Evolutionary conservation across 2,888 invertebrate species (phyloP).

Genomic region (Blera fallax): DNA sequence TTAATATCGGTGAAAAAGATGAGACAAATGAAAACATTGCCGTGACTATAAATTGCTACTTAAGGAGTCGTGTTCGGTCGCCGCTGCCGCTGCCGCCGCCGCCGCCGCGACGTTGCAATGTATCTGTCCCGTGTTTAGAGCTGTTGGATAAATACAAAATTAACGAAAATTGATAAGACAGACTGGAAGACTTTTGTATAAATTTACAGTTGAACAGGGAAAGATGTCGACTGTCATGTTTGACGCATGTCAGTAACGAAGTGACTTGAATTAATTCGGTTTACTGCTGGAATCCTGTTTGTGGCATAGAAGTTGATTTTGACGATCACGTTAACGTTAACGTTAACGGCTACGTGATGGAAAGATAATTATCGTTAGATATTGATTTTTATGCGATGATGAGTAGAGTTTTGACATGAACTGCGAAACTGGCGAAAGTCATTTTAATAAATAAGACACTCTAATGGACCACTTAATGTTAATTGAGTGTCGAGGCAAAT

Average conservation of each 20-base stretch:
- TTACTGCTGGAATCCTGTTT: slow-evolving; percentile 38
- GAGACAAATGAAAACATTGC: slow-evolving; percentile 61
- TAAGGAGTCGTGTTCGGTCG: slow-evolving; percentile 67
- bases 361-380: slow-evolving; percentile 44
- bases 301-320: slow-evolving; percentile 1
- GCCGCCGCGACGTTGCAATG: background rate
- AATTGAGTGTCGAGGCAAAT: slow-evolving; percentile 43
- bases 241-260: slow-evolving; percentile 33
- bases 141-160: slow-evolving; percentile 54
- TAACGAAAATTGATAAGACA: slow-evolving; percentile 38
- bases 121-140: background rate
- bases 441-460: slow-evolving; percentile 11
- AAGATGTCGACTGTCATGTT: slow-evolving; percentile 57
- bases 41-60: slow-evolving; percentile 71
- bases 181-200: background rate
- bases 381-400: slow-evolving; percentile 46
- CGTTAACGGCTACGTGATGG: slow-evolving; percentile 13
- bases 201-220: slow-evolving; percentile 8
- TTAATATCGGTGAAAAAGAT: slow-evolving; percentile 40
- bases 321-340: slow-evolving; percentile 18
- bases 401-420: slow-evolving; percentile 28
- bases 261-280: slow-evolving; percentile 50
- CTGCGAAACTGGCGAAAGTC: slow-evolving; percentile 9
- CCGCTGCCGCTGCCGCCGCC: background rate
- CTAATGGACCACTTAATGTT: slow-evolving; percentile 22